phyloP scores from a whole-genome alignment of 2,113 vertebrate species.

The Bolborhynchus lineola region DNA sequence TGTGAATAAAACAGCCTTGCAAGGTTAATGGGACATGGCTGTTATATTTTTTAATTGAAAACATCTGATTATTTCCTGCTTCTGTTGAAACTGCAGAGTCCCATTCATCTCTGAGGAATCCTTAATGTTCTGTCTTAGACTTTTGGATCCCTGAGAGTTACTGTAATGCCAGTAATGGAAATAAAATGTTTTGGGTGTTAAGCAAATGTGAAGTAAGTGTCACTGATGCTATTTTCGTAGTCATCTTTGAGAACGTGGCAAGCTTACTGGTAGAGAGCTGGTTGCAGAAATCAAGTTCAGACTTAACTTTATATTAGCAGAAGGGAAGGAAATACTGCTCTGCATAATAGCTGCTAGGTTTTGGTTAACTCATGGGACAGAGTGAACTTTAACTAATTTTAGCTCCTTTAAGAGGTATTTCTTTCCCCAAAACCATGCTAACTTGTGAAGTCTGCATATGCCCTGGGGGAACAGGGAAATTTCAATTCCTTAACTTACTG shows the following conservation, averaged over 20 bases:
- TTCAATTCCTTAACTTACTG: constrained; percentile 56
- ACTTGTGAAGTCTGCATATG: neutral
- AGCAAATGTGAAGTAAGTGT: neutral
- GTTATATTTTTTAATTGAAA: constrained; percentile 1
- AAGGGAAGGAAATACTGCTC: constrained; percentile 16
- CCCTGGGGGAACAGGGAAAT: constrained; percentile 26
- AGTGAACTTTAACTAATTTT: constrained; percentile 37
- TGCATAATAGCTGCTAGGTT: constrained; percentile 42
- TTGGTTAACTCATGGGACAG: neutral
- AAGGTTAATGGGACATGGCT: neutral
- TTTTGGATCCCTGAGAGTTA: neutral
- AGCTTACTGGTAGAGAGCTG: neutral
- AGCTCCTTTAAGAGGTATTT: constrained; percentile 28
- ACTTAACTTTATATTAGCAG: neutral
- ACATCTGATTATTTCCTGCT: constrained; percentile 1
- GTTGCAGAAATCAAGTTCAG: neutral
- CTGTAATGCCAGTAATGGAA: neutral
- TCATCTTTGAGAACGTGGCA: neutral
- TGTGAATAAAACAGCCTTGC: neutral
- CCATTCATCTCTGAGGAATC: neutral
- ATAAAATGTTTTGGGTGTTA: neutral
- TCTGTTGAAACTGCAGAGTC: neutral
- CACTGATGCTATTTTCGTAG: neutral
- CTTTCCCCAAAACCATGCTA: constrained; percentile 30
- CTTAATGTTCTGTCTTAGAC: neutral